phyloP scores from a whole-genome alignment of 1,140 invertebrate genomes.

The Marisa cornuarietis region DNA sequence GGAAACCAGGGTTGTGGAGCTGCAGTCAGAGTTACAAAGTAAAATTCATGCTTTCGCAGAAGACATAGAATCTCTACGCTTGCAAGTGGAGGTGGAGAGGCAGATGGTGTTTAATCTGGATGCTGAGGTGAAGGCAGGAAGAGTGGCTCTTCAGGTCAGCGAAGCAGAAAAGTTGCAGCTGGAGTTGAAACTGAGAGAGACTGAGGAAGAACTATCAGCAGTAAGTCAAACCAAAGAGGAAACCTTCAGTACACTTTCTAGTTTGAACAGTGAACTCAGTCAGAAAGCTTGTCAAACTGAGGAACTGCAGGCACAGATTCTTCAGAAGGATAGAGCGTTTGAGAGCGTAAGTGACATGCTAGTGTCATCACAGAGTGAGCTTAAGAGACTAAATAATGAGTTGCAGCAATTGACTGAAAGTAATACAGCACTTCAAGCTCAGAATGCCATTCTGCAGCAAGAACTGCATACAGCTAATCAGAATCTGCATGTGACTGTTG shows the following conservation, averaged over 20 bases:
- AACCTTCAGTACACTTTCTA: background rate
- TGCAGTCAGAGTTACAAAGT: background rate
- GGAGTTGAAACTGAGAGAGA: background rate
- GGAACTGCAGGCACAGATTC: background rate
- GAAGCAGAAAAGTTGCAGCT: background rate
- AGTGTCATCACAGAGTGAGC: background rate
- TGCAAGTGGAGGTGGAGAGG: background rate
- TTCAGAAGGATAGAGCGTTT: background rate
- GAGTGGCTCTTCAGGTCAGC: background rate
- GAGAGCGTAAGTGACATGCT: background rate
- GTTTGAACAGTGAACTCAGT: background rate
- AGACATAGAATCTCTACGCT: background rate
- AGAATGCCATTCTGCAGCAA: slow-evolving; percentile 14
- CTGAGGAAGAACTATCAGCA: background rate
- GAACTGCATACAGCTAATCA: slow-evolving; percentile 5
- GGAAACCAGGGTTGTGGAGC: background rate
- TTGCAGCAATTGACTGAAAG: background rate
- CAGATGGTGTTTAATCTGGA: background rate
- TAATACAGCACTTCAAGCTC: slow-evolving; percentile 6
- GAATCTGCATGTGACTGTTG: background rate
- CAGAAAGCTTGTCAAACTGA: background rate
- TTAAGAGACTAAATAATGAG: slow-evolving; percentile 6
- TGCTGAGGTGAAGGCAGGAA: background rate
- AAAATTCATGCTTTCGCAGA: background rate
- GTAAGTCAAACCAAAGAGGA: background rate